Conservation (phyloP, 2,888 invertebrate species). For the Sinopyrophorus schimmeli region DNA sequence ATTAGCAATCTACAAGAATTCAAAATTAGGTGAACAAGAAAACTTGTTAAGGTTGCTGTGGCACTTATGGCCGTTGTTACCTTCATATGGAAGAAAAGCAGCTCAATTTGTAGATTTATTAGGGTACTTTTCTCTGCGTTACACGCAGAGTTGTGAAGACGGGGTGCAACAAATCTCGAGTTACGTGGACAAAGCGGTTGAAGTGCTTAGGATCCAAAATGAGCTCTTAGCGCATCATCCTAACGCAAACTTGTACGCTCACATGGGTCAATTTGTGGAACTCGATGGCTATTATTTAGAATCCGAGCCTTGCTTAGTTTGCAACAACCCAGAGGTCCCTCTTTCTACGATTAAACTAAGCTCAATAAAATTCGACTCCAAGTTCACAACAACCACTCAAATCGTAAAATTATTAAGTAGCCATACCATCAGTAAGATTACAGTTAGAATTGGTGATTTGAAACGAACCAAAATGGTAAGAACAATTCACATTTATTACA, state of each 20-base stretch:
- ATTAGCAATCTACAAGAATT: constrained; percentile 85
- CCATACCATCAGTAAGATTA: constrained; percentile 93
- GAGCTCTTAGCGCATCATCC: constrained; percentile 87
- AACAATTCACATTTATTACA: constrained; percentile 94
- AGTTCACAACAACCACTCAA: constrained; percentile 97
- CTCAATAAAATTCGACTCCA: constrained; percentile 93
- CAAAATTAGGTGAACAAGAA: constrained; percentile 75
- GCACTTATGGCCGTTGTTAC: constrained; percentile 89
- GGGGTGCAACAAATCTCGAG: constrained; percentile 64
- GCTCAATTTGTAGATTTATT: constrained; percentile 96
- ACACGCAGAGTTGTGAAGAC: constrained; percentile 72
- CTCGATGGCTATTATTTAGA: constrained; percentile 95
- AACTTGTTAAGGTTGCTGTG: constrained; percentile 81
- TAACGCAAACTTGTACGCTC: constrained; percentile 90
- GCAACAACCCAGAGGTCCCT: constrained; percentile 96
- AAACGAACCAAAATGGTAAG: constrained; percentile 98
- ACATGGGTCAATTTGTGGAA: constrained; percentile 91
- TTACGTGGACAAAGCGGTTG: constrained; percentile 85
- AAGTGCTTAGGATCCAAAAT: constrained; percentile 86
- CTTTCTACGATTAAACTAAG: constrained; percentile 89
- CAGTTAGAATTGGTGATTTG: constrained; percentile 89
- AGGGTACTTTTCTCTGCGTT: constrained; percentile 92
- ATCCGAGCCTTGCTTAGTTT: constrained; percentile 96
- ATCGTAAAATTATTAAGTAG: constrained; percentile 95
- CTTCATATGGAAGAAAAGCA: constrained; percentile 90